Percentiles rank a stretch among this genome's conserved stretches.
These are phyloP conservation scores for Nephrocerus scutellatus DNA, from an alignment of 2,888 invertebrate genomes.

Conservation along the genomic window DNA sequence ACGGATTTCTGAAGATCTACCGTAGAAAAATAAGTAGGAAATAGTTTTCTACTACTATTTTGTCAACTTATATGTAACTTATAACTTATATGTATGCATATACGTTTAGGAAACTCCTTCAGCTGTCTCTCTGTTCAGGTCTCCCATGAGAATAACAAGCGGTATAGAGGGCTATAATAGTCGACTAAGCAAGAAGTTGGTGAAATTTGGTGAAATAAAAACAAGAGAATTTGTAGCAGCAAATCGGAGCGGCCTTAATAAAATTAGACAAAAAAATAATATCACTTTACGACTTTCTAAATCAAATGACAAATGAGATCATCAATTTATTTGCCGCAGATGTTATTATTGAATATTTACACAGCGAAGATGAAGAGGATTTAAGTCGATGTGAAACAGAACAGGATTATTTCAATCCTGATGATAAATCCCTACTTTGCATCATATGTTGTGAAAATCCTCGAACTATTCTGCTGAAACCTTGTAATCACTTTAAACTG, in stretches of 20 bases:
- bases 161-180: too few relatives aligned
- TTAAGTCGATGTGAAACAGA: background rate
- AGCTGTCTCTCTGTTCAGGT: too few relatives aligned
- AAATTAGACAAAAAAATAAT: slow-evolving; percentile 6
- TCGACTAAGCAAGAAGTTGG: too few relatives aligned
- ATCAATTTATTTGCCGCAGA: slow-evolving; percentile 4
- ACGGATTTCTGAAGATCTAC: too few relatives aligned
- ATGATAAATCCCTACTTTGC: slow-evolving; percentile 1
- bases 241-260: slow-evolving; percentile 1
- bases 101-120: too few relatives aligned
- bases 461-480: slow-evolving; percentile 1
- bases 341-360: background rate
- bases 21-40: too few relatives aligned
- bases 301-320: slow-evolving; percentile 8
- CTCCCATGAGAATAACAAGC: too few relatives aligned
- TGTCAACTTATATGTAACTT: too few relatives aligned
- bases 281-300: slow-evolving; percentile 4
- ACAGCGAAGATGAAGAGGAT: slow-evolving; percentile 4
- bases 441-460: slow-evolving; percentile 4
- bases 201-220: too few relatives aligned
- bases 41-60: too few relatives aligned
- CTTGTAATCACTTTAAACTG: slow-evolving; percentile 6
- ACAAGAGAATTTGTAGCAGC: too few relatives aligned
- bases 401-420: slow-evolving; percentile 2
- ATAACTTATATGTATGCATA: too few relatives aligned